Percentiles rank a stretch among this genome's conserved stretches.
Evolutionary conservation across 2,113 vertebrate genomes (phyloP).

Genomic region (Ochotona curzoniae): DNA sequence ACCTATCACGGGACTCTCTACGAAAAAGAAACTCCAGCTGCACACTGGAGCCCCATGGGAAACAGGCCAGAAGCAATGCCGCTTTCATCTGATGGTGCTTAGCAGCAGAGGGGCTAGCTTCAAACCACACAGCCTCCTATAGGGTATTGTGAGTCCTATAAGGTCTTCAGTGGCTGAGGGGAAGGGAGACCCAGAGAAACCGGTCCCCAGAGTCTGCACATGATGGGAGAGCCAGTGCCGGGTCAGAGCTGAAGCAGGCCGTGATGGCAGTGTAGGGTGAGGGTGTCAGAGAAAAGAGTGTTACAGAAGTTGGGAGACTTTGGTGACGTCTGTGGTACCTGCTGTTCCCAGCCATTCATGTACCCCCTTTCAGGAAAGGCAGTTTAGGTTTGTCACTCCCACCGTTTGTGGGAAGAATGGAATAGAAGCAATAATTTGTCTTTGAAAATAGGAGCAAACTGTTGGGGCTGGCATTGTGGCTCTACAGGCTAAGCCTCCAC

Average conservation of each 20-base stretch:
- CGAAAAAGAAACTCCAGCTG: neutral
- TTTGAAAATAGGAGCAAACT: neutral
- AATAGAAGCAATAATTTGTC: neutral
- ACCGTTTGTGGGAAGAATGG: neutral
- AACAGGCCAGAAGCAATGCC: neutral
- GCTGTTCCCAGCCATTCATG: neutral
- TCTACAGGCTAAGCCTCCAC: no score
- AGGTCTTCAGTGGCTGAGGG: neutral
- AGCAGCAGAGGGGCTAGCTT: neutral
- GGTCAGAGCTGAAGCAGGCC: no score
- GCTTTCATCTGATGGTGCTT: neutral
- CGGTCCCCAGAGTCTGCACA: no score
- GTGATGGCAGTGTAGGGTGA: no score
- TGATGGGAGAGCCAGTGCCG: neutral
- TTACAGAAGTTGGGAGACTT: neutral
- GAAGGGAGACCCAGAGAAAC: no score
- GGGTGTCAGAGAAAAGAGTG: neutral
- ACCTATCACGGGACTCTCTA: neutral
- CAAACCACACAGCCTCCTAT: neutral
- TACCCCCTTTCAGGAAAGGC: neutral
- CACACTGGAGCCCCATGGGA: neutral
- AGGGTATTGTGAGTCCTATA: no score
- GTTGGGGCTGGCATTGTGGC: no score
- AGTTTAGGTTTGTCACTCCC: no score
- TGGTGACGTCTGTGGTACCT: no score